phyloP scores from a whole-genome alignment of 2,888 invertebrate species.

The Latheticus oryzae region DNA sequence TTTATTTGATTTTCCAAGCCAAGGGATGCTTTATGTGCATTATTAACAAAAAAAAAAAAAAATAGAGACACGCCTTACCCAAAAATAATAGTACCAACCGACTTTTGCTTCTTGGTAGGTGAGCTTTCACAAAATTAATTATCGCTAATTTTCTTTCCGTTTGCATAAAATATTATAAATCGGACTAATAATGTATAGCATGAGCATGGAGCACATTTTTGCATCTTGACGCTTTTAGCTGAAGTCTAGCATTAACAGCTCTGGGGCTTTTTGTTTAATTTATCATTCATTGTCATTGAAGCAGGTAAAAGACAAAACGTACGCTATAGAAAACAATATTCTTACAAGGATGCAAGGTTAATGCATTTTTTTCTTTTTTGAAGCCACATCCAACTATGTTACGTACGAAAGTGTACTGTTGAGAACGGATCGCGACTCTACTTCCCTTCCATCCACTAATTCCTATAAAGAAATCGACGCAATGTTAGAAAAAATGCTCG shows the following conservation, averaged over 20 bases:
- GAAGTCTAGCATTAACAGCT: conserved; percentile 12
- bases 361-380: conserved; percentile 53
- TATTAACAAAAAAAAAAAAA: conserved; percentile 16
- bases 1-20: conserved; percentile 58
- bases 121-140: conserved; percentile 26
- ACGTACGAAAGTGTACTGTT: conserved; percentile 63
- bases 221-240: conserved; percentile 35
- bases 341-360: conserved; percentile 56
- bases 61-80: conserved; percentile 12
- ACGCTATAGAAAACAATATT: conserved; percentile 47
- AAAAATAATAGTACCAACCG: conserved; percentile 6
- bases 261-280: conserved; percentile 36
- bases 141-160: conserved; percentile 17
- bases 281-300: conserved; percentile 47
- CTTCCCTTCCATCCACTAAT: conserved; percentile 33
- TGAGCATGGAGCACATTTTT: conserved; percentile 32
- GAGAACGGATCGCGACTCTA: conserved; percentile 55
- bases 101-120: conserved; percentile 22
- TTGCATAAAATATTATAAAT: conserved; percentile 6
- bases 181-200: conserved; percentile 33
- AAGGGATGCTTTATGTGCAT: conserved; percentile 63
- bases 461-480: conserved; percentile 64
- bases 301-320: conserved; percentile 25
- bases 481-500: conserved; percentile 64
- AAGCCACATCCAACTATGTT: conserved; percentile 53